phyloP scores from a whole-genome alignment of 1,140 invertebrate species.

The Drosophila subobscura region DNA sequence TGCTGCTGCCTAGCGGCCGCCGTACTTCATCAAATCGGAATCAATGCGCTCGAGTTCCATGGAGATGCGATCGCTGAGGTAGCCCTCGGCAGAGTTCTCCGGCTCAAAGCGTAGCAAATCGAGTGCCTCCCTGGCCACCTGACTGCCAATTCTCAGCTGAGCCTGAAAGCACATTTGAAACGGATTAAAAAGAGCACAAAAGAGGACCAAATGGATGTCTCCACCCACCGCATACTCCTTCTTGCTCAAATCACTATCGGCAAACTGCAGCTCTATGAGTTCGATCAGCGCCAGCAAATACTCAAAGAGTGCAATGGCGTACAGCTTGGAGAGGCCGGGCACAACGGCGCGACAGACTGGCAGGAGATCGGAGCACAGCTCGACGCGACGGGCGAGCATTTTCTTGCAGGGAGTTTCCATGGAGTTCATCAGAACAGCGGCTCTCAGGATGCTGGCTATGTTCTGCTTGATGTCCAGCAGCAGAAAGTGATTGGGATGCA shows the following conservation, averaged over 20 bases:
- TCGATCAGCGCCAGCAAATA: conserved; percentile 88
- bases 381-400: conserved; percentile 84
- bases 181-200: neutral
- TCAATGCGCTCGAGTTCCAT: conserved; percentile 75
- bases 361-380: conserved; percentile 87
- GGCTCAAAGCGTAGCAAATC: conserved; percentile 89
- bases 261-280: conserved; percentile 84
- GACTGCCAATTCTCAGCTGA: conserved; percentile 85
- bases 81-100: conserved; percentile 88
- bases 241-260: conserved; percentile 58
- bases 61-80: conserved; percentile 84
- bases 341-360: conserved; percentile 88
- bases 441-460: conserved; percentile 86
- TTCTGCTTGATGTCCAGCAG: conserved; percentile 88
- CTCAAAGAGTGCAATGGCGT: conserved; percentile 90
- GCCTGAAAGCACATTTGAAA: conserved; percentile 33
- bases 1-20: conserved; percentile 35
- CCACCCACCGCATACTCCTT: conserved; percentile 59
- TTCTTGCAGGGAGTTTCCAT: conserved; percentile 82
- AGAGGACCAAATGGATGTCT: no score
- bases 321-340: conserved; percentile 89
- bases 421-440: conserved; percentile 83
- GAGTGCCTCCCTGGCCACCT: conserved; percentile 86
- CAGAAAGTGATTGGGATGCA: conserved; percentile 88
- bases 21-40: conserved; percentile 67